phyloP scores from a whole-genome alignment of 2,113 vertebrate genomes.

The Archocentrus centrarchus region DNA sequence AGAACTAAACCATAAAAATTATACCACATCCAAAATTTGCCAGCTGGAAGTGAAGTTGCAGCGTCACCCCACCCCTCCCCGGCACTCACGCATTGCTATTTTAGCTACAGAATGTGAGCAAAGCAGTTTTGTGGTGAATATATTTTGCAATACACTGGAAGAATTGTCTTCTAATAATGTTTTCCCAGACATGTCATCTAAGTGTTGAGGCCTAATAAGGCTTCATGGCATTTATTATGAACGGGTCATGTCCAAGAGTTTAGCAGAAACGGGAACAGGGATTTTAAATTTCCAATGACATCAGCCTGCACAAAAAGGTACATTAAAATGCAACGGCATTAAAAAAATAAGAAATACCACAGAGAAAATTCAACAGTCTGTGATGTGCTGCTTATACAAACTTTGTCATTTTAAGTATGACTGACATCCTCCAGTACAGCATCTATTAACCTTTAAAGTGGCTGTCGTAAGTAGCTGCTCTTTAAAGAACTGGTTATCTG shows the following conservation, averaged over 20 bases:
- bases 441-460: conserved; percentile 57
- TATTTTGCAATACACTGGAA: not conserved
- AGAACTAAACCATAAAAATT: not conserved
- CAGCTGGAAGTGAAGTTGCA: not conserved
- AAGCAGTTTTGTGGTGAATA: conserved; percentile 4
- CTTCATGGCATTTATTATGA: conserved; percentile 15
- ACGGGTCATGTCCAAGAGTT: not conserved
- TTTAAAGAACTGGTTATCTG: conserved; percentile 36
- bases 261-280: not conserved
- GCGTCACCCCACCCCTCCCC: not conserved
- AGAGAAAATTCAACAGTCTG: conserved; percentile 11
- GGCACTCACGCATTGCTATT: not conserved
- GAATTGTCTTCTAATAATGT: not conserved
- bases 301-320: conserved; percentile 21
- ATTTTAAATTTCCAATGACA: conserved; percentile 16
- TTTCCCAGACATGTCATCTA: not conserved
- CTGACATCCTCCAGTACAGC: conserved; percentile 28
- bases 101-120: not conserved
- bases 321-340: not conserved
- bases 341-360: not conserved
- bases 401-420: conserved; percentile 25
- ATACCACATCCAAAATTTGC: not conserved
- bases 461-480: conserved; percentile 19
- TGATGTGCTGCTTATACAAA: conserved; percentile 26
- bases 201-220: not conserved